Percentiles rank a stretch among this genome's conserved stretches.
phyloP scores from a whole-genome alignment of 2,113 vertebrate species.

The Periophthalmodon schlosseri region DNA sequence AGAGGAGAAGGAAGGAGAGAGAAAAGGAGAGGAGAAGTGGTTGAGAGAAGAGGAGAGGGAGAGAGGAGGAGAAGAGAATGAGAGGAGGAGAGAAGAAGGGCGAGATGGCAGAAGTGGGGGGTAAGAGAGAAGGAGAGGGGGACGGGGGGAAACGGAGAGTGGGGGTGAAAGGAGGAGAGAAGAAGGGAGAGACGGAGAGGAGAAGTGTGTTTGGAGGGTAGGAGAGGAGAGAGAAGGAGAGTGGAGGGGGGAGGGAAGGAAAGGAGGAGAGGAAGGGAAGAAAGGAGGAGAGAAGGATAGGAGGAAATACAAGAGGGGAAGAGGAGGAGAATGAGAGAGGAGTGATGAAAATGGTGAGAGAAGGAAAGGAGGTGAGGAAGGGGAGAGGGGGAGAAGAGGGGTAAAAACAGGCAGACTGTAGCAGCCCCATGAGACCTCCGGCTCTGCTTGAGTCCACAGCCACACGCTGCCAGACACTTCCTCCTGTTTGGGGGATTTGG shows the following conservation, averaged over 20 bases:
- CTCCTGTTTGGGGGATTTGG: conserved; percentile 53
- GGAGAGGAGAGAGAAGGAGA: conserved; percentile 70
- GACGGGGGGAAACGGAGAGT: too few relatives aligned
- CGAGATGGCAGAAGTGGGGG: too few relatives aligned
- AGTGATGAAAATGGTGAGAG: conserved; percentile 43
- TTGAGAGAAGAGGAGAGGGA: too few relatives aligned
- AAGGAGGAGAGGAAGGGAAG: conserved; percentile 68
- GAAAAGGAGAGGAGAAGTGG: too few relatives aligned
- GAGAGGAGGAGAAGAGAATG: too few relatives aligned
- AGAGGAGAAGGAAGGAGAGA: too few relatives aligned
- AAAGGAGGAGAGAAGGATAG: conserved; percentile 59
- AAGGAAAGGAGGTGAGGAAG: conserved; percentile 72
- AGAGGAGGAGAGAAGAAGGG: too few relatives aligned
- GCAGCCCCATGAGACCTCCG: conserved; percentile 72
- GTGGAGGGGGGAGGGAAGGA: conserved; percentile 65
- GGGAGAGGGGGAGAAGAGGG: conserved; percentile 73
- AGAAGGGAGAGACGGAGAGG: too few relatives aligned
- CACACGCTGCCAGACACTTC: conserved; percentile 77
- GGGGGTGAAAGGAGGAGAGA: too few relatives aligned
- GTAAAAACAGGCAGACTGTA: conserved; percentile 78
- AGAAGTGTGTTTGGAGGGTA: conserved; percentile 32
- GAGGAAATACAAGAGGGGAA: conserved; percentile 41
- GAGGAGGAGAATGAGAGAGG: conserved; percentile 68
- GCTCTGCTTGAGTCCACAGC: conserved; percentile 74
- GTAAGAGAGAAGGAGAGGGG: too few relatives aligned